These are phyloP conservation scores for Plectrocnemia conspersa DNA, from an alignment of 1,140 invertebrate species.

Conservation along the genomic window DNA sequence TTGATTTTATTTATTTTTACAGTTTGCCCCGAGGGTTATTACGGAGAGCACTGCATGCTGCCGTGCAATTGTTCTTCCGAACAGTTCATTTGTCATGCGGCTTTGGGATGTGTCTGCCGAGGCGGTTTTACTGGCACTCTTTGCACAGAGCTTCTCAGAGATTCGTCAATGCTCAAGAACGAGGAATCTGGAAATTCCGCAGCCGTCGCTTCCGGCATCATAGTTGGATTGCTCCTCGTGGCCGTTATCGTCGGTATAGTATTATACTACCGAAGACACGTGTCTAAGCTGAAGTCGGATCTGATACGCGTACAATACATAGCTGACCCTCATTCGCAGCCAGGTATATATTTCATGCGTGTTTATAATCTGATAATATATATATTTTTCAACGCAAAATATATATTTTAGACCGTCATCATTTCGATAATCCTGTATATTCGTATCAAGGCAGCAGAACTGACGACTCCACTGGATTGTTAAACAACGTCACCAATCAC, in stretches of 20 bases:
- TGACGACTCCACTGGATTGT: constrained; percentile 57
- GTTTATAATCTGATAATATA: constrained; percentile 1
- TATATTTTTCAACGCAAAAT: constrained; percentile 14
- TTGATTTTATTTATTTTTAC: constrained; percentile 35
- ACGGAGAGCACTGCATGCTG: constrained; percentile 81
- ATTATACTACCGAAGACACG: constrained; percentile 72
- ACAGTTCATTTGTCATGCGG: constrained; percentile 76
- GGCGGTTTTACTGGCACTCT: constrained; percentile 66
- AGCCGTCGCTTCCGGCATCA: constrained; percentile 60
- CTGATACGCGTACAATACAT: constrained; percentile 84
- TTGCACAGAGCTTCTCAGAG: constrained; percentile 51
- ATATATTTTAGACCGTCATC: constrained; percentile 66
- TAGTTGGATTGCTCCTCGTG: constrained; percentile 64
- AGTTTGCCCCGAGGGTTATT: constrained; percentile 88
- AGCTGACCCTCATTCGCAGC: constrained; percentile 66
- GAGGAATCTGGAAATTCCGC: constrained; percentile 52
- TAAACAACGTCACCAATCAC: constrained; percentile 53
- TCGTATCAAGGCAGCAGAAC: constrained; percentile 61
- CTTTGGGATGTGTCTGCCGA: constrained; percentile 74
- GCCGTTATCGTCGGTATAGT: constrained; percentile 59
- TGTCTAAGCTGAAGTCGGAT: constrained; percentile 77
- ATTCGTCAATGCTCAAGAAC: too few relatives aligned
- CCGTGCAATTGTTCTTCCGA: constrained; percentile 71
- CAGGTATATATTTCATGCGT: constrained; percentile 47
- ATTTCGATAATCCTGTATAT: constrained; percentile 92